Conservation (phyloP, 2,888 invertebrate genomes). For the Zootermopsis nevadensis region DNA sequence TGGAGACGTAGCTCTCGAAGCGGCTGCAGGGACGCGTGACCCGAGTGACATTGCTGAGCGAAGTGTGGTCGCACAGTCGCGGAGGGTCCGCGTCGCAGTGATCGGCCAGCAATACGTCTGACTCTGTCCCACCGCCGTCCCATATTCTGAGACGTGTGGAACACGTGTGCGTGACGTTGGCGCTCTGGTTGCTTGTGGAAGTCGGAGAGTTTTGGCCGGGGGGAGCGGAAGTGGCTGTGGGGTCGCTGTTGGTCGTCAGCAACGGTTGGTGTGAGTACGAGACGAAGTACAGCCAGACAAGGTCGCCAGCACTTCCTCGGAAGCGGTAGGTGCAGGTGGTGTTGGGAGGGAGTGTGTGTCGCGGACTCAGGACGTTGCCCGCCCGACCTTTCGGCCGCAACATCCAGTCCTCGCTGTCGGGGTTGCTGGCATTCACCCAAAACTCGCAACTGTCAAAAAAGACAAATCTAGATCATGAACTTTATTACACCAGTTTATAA, state of each 20-base stretch:
- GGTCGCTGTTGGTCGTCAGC: conserved; percentile 62
- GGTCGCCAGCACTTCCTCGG: conserved; percentile 80
- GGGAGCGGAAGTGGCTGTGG: conserved; percentile 55
- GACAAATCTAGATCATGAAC: no score
- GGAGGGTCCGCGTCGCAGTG: conserved; percentile 82
- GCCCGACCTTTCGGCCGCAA: conserved; percentile 71
- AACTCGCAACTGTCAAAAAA: conserved; percentile 75
- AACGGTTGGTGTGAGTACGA: conserved; percentile 85
- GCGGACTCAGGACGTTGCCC: conserved; percentile 80
- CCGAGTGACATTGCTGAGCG: conserved; percentile 77
- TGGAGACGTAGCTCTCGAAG: conserved; percentile 82
- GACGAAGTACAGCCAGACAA: conserved; percentile 89
- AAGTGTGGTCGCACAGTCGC: conserved; percentile 83
- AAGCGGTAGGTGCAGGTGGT: conserved; percentile 90
- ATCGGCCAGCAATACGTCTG: conserved; percentile 68
- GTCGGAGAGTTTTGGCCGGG: conserved; percentile 26
- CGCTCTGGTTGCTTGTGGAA: conserved; percentile 14
- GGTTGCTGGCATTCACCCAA: conserved; percentile 79
- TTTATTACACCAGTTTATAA: no score
- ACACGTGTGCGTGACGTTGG: conserved; percentile 64
- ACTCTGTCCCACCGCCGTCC: conserved; percentile 69
- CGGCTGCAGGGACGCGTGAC: conserved; percentile 82
- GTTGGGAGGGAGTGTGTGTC: conserved; percentile 86
- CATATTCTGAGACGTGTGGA: conserved; percentile 79
- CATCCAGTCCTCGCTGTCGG: conserved; percentile 65